phyloP scores from a whole-genome alignment of 2,113 vertebrate species.

The Herpetotheres cachinnans region DNA sequence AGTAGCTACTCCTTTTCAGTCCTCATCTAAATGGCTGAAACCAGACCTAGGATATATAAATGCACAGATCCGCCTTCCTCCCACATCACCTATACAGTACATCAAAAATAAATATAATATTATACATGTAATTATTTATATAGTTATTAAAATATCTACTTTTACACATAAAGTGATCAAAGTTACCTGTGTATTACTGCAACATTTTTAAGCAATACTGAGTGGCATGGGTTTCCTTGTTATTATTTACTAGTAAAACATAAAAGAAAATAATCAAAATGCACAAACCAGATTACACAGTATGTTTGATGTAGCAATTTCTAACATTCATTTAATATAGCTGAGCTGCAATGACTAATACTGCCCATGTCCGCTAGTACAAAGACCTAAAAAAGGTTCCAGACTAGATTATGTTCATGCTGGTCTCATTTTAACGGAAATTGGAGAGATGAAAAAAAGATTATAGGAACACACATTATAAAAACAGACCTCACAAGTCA shows the following conservation, averaged over 20 bases:
- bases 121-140: slow-evolving; percentile 8
- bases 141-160: background rate
- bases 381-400: slow-evolving; percentile 68
- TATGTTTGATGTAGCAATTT: slow-evolving; percentile 51
- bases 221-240: background rate
- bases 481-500: slow-evolving; percentile 76
- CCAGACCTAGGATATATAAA: background rate
- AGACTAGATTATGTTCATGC: slow-evolving; percentile 83
- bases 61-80: background rate
- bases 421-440: slow-evolving; percentile 86
- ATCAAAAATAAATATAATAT: slow-evolving; percentile 31
- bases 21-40: background rate
- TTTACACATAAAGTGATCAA: background rate
- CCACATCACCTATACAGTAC: background rate
- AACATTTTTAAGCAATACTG: background rate
- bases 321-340: slow-evolving; percentile 67
- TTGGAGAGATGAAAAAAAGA: slow-evolving; percentile 85
- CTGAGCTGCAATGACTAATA: slow-evolving; percentile 56
- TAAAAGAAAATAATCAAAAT: slow-evolving; percentile 57
- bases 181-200: background rate
- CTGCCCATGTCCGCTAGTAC: slow-evolving; percentile 24
- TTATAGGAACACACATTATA: slow-evolving; percentile 73
- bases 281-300: slow-evolving; percentile 18
- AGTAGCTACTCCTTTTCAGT: background rate
- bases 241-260: slow-evolving; percentile 44